Evolutionary conservation across 2,113 vertebrate genomes (phyloP).

Genomic region (Callocephalon fimbriatum): DNA sequence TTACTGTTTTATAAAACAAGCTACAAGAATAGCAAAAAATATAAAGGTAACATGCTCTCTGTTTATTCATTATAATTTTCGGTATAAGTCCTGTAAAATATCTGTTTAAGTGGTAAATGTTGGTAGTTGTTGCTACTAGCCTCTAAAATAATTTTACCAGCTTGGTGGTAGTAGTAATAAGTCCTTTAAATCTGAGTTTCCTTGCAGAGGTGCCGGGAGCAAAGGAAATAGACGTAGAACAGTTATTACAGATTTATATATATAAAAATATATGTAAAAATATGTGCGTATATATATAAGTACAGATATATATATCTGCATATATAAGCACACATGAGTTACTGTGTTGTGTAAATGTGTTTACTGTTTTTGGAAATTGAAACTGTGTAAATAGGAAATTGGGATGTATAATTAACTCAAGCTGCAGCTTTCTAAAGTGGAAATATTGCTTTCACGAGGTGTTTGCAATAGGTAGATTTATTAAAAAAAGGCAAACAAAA

Average conservation of each 20-base stretch:
- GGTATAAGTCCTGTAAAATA: neutral
- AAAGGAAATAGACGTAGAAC: neutral
- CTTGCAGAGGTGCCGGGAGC: neutral
- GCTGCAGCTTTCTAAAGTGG: neutral
- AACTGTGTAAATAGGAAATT: neutral
- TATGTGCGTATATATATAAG: neutral
- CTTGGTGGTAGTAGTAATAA: neutral
- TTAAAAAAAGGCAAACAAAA: neutral
- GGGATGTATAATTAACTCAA: neutral
- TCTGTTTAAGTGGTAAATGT: neutral
- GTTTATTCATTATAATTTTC: neutral
- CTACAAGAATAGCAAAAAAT: neutral
- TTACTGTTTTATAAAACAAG: neutral
- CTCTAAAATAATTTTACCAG: neutral
- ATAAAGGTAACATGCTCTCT: neutral
- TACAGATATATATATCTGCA: neutral
- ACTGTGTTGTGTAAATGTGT: neutral
- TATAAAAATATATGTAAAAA: neutral
- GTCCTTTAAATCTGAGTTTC: neutral
- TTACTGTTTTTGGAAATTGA: neutral
- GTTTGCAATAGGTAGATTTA: neutral
- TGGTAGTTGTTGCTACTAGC: neutral
- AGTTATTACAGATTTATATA: neutral
- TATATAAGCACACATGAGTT: neutral
- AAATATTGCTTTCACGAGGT: neutral